phyloP scores from a whole-genome alignment of 2,113 vertebrate species.

The Otis tarda region DNA sequence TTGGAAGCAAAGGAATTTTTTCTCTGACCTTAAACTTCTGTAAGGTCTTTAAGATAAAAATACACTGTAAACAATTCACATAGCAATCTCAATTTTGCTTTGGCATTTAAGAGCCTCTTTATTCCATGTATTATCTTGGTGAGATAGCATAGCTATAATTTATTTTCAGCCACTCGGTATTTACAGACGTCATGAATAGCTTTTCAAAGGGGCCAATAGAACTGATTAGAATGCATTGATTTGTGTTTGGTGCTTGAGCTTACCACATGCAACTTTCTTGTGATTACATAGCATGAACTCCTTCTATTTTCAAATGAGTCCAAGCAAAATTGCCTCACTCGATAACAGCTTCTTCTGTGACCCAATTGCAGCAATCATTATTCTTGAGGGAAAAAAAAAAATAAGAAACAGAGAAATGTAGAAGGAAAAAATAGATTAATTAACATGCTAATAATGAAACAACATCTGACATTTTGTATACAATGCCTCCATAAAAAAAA shows the following conservation, averaged over 20 bases:
- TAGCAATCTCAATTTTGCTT: neutral
- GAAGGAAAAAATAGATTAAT: neutral
- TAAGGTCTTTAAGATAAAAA: neutral
- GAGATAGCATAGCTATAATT: neutral
- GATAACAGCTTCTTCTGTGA: neutral
- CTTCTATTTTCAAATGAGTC: neutral
- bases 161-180: neutral
- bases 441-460: neutral
- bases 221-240: neutral
- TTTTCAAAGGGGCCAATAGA: neutral
- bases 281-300: neutral
- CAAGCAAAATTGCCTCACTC: neutral
- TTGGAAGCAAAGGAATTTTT: neutral
- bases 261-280: neutral
- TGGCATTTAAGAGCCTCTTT: neutral
- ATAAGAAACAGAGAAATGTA: neutral
- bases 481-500: neutral
- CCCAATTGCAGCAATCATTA: neutral
- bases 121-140: neutral
- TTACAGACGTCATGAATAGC: neutral
- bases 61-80: neutral
- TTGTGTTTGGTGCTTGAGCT: neutral
- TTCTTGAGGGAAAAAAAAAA: neutral
- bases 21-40: neutral
- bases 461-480: neutral